Evolutionary conservation across 1,140 invertebrate genomes (phyloP).

Genomic region (Cherax quadricarinatus): DNA sequence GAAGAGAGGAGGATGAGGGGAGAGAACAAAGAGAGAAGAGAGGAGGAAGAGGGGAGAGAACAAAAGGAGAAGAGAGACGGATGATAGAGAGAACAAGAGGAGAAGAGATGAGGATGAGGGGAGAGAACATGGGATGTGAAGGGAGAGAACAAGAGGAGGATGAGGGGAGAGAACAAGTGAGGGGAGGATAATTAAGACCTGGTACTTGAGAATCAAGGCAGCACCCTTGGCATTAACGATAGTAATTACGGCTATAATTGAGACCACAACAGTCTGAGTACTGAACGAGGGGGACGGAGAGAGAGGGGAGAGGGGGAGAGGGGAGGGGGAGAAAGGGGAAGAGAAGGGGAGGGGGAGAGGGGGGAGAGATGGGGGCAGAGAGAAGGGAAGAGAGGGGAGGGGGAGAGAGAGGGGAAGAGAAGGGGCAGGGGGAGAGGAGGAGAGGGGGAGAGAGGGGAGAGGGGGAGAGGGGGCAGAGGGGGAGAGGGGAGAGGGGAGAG

Average conservation of each 20-base stretch:
- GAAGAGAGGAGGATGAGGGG: background rate
- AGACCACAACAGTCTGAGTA: background rate
- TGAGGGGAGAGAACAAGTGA: background rate
- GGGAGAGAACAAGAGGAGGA: background rate
- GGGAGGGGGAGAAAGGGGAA: too few relatives aligned
- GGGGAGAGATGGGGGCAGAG: too few relatives aligned
- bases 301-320: background rate
- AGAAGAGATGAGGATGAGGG: too few relatives aligned
- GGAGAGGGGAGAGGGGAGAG: background rate
- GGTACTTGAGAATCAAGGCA: background rate
- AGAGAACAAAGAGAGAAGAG: too few relatives aligned
- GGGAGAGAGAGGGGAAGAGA: background rate
- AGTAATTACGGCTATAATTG: background rate
- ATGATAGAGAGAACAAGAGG: too few relatives aligned
- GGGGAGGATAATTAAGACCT: background rate
- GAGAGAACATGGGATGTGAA: too few relatives aligned
- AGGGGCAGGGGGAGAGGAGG: too few relatives aligned
- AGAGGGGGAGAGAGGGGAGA: background rate
- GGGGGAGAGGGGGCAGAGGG: too few relatives aligned
- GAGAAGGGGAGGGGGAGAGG: background rate
- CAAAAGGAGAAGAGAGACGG: background rate
- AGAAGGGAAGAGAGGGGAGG: background rate
- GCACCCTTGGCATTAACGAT: background rate
- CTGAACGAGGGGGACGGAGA: too few relatives aligned
- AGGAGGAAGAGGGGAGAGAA: too few relatives aligned